phyloP scores from a whole-genome alignment of 2,113 vertebrate genomes.

The Oreocharis arfaki region DNA sequence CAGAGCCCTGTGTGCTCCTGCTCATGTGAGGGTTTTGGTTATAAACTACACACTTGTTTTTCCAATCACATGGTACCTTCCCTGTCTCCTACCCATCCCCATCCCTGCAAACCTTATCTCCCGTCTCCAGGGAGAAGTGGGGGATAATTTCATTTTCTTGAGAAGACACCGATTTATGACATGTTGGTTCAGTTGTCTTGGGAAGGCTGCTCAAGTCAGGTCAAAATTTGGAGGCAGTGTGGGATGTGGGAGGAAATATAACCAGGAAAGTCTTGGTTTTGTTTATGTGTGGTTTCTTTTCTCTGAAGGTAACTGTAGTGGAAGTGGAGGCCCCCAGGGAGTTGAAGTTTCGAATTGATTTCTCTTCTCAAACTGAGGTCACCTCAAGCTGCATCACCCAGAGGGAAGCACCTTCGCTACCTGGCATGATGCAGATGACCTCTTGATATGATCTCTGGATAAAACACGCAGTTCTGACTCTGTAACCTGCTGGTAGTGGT shows the following conservation, averaged over 20 bases:
- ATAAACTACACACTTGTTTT: not conserved
- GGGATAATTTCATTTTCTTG: not conserved
- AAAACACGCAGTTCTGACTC: not conserved
- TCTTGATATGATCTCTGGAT: not conserved
- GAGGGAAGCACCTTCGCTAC: not conserved
- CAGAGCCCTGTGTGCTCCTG: not conserved
- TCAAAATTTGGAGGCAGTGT: not conserved
- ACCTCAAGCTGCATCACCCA: not conserved
- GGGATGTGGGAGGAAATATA: not conserved
- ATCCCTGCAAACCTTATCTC: not conserved
- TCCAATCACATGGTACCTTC: not conserved
- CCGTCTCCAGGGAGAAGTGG: not conserved
- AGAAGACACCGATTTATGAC: not conserved
- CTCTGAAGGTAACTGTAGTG: not conserved
- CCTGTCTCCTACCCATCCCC: not conserved
- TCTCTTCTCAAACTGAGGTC: not conserved
- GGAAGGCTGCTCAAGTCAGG: not conserved
- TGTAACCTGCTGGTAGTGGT: not conserved
- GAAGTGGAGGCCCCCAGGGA: not conserved
- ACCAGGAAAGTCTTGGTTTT: not conserved
- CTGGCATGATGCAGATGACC: not conserved
- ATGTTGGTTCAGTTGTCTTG: not conserved
- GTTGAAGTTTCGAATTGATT: not conserved
- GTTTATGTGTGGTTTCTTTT: not conserved
- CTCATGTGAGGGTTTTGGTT: accelerated